Conservation (phyloP, 2,888 invertebrate genomes). For the Volucella bombylans region DNA sequence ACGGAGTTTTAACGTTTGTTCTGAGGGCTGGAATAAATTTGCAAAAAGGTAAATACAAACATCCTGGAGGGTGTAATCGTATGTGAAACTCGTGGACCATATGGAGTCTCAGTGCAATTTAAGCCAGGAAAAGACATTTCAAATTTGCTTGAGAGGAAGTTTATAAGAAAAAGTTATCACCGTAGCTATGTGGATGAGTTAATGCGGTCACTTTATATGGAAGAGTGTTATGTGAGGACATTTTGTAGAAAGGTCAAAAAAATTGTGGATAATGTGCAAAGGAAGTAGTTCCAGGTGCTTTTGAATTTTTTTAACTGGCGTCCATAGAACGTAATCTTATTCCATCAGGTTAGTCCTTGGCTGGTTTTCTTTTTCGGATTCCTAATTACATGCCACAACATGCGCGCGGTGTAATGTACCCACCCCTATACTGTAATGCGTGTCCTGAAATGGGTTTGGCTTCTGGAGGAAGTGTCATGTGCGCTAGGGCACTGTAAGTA, state of each 20-base stretch:
- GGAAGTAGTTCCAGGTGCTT: not conserved
- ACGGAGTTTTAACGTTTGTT: conserved; percentile 41
- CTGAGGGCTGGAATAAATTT: conserved; percentile 40
- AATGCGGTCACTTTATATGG: conserved; percentile 15
- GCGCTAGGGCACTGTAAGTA: not conserved
- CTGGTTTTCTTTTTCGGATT: not conserved
- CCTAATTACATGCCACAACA: conserved; percentile 41
- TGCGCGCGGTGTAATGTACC: not conserved
- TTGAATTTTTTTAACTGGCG: not conserved
- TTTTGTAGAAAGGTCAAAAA: conserved; percentile 1
- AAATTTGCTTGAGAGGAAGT: conserved; percentile 18
- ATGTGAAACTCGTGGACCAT: no score
- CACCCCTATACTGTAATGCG: not conserved
- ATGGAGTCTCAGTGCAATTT: conserved; percentile 24
- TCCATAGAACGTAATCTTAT: not conserved
- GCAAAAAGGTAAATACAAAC: conserved; percentile 55
- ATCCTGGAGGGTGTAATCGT: not conserved
- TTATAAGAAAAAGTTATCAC: conserved; percentile 6
- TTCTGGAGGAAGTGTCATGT: conserved; percentile 10
- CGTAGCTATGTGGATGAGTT: conserved; percentile 21
- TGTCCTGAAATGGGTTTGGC: not conserved
- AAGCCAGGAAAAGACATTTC: conserved; percentile 26
- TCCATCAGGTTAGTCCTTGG: not conserved
- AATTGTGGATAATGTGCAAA: not conserved
- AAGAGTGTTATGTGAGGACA: not conserved